Percentiles rank a stretch among this genome's conserved stretches.
These are phyloP conservation scores for Andrena minutula DNA, from an alignment of 2,888 invertebrate genomes.

Conservation along the genomic window DNA sequence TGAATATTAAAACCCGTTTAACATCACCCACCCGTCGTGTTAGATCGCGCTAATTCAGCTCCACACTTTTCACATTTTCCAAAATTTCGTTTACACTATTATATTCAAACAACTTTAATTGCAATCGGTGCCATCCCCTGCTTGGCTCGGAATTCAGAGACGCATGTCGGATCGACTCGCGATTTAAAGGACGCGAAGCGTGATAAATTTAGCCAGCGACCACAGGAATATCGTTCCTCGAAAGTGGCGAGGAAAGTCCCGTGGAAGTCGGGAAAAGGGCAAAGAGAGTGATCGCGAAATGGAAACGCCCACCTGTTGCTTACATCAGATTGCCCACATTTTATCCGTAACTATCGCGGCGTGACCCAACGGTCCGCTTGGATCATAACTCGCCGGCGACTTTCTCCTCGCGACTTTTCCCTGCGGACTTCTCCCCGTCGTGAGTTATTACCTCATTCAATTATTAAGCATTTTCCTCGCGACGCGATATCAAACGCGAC, in stretches of 20 bases:
- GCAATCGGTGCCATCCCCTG: no score
- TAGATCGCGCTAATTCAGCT: neutral
- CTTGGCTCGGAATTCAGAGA: no score
- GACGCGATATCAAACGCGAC: neutral
- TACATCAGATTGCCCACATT: slow-evolving; percentile 66
- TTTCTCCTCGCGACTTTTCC: slow-evolving; percentile 27
- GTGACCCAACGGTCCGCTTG: slow-evolving; percentile 46
- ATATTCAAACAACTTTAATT: no score
- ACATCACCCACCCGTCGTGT: neutral
- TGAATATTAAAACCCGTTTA: slow-evolving; percentile 43
- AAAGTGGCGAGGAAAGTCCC: neutral
- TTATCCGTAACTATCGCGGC: slow-evolving; percentile 60
- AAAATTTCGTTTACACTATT: neutral
- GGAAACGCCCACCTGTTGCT: slow-evolving; percentile 78
- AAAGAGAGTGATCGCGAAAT: slow-evolving; percentile 34
- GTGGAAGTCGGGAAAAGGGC: slow-evolving; percentile 13
- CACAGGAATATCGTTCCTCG: neutral
- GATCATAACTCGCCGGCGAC: slow-evolving; percentile 18
- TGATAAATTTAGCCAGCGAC: neutral
- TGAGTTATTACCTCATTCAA: slow-evolving; percentile 10
- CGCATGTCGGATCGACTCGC: neutral
- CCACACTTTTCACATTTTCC: neutral
- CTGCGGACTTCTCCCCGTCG: neutral
- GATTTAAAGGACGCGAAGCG: neutral
- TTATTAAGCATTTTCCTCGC: neutral